Conservation (phyloP, 1,140 invertebrate genomes). For the Pogonomyrmex californicus region DNA sequence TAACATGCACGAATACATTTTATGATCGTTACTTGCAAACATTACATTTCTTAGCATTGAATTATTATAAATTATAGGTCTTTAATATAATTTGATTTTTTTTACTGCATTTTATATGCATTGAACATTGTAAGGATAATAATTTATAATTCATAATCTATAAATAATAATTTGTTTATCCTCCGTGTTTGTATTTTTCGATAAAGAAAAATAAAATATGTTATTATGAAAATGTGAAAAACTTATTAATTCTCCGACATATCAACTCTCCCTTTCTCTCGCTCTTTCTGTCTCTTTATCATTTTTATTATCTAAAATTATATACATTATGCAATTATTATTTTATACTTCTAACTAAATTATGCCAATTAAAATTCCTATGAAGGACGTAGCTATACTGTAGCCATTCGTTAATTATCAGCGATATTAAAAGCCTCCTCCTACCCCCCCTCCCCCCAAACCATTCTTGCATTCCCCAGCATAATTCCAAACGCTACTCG, state of each 20-base stretch:
- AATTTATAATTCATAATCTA: too few species aligned
- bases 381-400: background rate
- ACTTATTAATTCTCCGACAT: background rate
- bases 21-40: background rate
- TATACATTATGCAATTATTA: conserved; percentile 25
- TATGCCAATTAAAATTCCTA: conserved; percentile 24
- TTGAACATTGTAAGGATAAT: too few species aligned
- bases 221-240: background rate
- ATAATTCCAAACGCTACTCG: conserved; percentile 55
- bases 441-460: too few species aligned
- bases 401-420: conserved; percentile 36
- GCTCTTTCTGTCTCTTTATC: background rate
- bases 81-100: background rate
- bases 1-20: conserved; percentile 4
- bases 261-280: background rate
- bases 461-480: conserved; percentile 7
- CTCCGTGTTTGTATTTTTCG: background rate
- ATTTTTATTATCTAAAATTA: conserved; percentile 3
- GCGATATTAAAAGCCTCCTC: conserved; percentile 27
- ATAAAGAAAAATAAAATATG: background rate
- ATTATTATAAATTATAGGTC: background rate
- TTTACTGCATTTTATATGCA: background rate
- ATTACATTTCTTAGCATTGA: background rate
- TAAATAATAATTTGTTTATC: background rate
- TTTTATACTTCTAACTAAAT: conserved; percentile 2